Percentiles rank a stretch among this genome's conserved stretches.
Conservation (phyloP, 2,888 invertebrate genomes). For the Hoplodrina blanda region DNA sequence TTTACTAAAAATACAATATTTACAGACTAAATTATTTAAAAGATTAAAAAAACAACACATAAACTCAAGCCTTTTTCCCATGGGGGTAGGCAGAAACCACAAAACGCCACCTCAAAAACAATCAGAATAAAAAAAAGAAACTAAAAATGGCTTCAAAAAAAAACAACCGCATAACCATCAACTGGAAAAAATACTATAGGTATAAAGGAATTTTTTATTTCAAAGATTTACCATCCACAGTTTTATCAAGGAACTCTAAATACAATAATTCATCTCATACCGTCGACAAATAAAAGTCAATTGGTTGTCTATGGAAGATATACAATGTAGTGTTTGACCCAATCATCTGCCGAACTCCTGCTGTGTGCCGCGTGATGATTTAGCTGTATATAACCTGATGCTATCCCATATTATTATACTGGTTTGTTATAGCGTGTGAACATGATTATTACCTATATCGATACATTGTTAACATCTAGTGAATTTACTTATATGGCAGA, state of each 20-base stretch:
- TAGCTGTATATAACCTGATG: constrained; percentile 43
- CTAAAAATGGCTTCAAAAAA: no score
- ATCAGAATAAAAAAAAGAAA: no score
- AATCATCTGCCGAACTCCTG: constrained; percentile 54
- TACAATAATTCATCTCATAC: constrained; percentile 42
- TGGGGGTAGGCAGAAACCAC: no score
- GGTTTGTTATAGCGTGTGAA: constrained; percentile 33
- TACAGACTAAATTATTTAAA: no score
- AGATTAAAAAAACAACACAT: no score
- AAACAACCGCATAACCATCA: no score
- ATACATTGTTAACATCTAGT: background rate
- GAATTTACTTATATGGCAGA: no score
- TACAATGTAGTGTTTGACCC: constrained; percentile 53
- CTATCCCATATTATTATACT: constrained; percentile 21
- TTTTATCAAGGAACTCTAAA: constrained; percentile 25
- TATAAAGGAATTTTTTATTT: no score
- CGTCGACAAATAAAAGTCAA: constrained; percentile 58
- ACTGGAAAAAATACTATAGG: no score
- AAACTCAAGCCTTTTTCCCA: no score
- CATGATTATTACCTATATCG: constrained; percentile 1
- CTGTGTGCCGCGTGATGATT: constrained; percentile 56
- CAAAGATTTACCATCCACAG: background rate
- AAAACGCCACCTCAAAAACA: no score
- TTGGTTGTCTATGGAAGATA: constrained; percentile 60
- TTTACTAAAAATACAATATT: no score